phyloP scores from a whole-genome alignment of 1,140 invertebrate species.

The Oryzaephilus surinamensis region DNA sequence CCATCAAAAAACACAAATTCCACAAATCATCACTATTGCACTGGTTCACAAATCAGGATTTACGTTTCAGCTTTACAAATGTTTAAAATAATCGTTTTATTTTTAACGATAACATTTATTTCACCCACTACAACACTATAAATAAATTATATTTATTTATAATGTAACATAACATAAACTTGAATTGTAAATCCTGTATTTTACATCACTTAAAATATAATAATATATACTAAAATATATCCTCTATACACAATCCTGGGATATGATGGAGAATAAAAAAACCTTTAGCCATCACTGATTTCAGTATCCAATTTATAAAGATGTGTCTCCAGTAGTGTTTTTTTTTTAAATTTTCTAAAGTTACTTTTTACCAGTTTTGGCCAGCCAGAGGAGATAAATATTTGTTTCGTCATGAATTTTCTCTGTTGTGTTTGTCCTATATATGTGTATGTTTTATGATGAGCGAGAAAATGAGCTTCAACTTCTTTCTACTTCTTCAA shows the following conservation, averaged over 20 bases:
- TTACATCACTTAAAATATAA: constrained; percentile 5
- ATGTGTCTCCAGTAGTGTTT: constrained; percentile 25
- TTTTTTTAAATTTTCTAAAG: constrained; percentile 19
- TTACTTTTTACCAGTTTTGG: constrained; percentile 18
- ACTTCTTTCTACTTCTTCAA: constrained; percentile 8
- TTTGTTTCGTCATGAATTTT: constrained; percentile 12
- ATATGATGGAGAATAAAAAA: too few species aligned
- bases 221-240: too few species aligned
- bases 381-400: constrained; percentile 19
- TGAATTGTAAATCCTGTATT: constrained; percentile 8
- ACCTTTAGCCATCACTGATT: constrained; percentile 12
- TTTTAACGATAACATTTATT: too few species aligned
- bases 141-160: too few species aligned
- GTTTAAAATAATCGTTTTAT: too few species aligned
- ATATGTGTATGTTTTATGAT: constrained; percentile 12
- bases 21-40: too few species aligned
- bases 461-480: constrained; percentile 14
- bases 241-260: constrained; percentile 1
- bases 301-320: constrained; percentile 19
- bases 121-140: too few species aligned
- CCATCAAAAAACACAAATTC: too few species aligned
- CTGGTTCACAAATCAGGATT: constrained; percentile 2
- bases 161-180: too few species aligned
- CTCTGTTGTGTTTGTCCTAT: constrained; percentile 14
- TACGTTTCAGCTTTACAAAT: constrained; percentile 2